Base-by-base conservation (phyloP, 2,888 invertebrate species). In the Chaetogeoica ovagalla region DNA sequence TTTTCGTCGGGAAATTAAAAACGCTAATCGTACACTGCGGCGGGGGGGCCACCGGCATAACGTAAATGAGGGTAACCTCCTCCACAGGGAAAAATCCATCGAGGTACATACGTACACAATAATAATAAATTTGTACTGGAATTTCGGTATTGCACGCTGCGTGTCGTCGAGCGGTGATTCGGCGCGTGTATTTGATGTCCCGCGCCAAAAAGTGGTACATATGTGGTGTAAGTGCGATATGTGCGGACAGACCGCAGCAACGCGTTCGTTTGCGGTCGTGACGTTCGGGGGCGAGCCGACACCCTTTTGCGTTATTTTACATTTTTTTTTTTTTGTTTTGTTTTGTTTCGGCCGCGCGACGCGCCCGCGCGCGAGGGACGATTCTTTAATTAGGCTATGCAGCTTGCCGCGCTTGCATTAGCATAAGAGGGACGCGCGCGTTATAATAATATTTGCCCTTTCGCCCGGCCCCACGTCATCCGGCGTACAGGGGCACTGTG, bases 361-460 rank as follows among this genome's bases (percentile, higher is more conserved):
- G 39, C 63, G 66, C 71, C n/a, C 23, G 19, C 39, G 17, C 68
- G 60, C 37, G 62, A 63, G 70, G 70, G 70, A 75, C 30, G 70
- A 71, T 62, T 63, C 70, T 71, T 71, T 79, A 79, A 79, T 79
- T 79, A 71, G 70, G 62, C 70, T n/a, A n/a, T 39, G 55, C 70
- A 23, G n/a, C 23, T 65, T 15, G 70, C 63, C 21, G 52, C 59
- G 69, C n/a, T 17, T 30, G 55, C 43, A 79, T 79, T 75, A 75
- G 57, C 75, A 75, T 75, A 75, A 75, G 66, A 75, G 75, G 75
- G 75, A 75, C 57, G 74, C 73, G 39, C n/a, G 63, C 66, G 57
- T 65, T 73, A 65, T 55, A 65, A 74, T 65, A 74, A 74, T 57
- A 39, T 73, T 73, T 73, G 37, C 73, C 73, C 62, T 37, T 73